These are phyloP conservation scores for Ranitomeya imitator DNA, from an alignment of 2,113 vertebrate species.

Conservation along the genomic window DNA sequence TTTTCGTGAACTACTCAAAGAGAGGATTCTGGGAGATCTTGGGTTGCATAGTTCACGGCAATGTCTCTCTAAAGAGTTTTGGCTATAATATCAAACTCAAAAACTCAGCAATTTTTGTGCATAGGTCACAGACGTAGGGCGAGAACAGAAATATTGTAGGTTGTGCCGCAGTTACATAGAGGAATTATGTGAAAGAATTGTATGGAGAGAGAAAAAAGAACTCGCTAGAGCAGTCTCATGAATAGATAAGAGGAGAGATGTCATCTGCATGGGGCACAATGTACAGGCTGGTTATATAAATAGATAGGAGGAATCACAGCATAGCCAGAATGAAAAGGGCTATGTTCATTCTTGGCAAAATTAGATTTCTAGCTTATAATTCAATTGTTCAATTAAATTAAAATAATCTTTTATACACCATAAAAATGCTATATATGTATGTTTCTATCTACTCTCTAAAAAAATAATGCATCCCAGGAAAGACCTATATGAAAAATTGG, in stretches of 20 bases:
- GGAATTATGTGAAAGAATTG: conserved; percentile 20
- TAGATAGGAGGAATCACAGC: neutral
- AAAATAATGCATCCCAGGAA: neutral
- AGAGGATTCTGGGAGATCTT: conserved; percentile 53
- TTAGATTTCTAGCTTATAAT: neutral
- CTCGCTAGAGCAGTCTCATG: neutral
- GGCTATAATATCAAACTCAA: conserved; percentile 37
- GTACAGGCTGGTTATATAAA: conserved; percentile 15
- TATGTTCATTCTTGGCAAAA: neutral
- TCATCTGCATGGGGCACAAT: conserved; percentile 9
- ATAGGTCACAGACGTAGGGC: conserved; percentile 21
- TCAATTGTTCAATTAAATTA: neutral
- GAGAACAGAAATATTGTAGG: conserved; percentile 31
- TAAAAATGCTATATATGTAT: too few species aligned
- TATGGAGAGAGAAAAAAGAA: neutral
- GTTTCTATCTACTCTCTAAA: neutral
- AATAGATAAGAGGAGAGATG: conserved; percentile 26
- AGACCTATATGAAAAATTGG: neutral
- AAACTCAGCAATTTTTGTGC: conserved; percentile 36
- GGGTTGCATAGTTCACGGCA: conserved; percentile 43
- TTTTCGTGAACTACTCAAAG: conserved; percentile 23
- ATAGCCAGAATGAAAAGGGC: neutral
- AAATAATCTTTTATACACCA: neutral
- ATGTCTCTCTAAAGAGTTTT: conserved; percentile 44
- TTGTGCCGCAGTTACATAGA: conserved; percentile 3